These are phyloP conservation scores for Boleophthalmus pectinirostris DNA, from an alignment of 2,113 vertebrate species.

Conservation along the genomic window DNA sequence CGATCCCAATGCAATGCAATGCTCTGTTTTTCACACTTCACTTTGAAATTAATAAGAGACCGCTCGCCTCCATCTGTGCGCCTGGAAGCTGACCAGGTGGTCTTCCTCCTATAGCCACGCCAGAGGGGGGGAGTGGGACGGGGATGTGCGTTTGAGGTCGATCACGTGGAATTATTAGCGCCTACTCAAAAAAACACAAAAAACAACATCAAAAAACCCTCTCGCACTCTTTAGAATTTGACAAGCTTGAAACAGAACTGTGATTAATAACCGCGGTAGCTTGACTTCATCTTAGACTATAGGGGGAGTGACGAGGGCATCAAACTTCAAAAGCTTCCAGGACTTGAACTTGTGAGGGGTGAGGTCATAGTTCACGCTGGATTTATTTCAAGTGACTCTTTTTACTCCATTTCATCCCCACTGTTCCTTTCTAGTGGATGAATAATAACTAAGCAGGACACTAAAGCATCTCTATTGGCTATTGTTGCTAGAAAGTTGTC, in stretches of 20 bases:
- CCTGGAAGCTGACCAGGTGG: slow-evolving; percentile 64
- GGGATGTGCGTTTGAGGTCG: slow-evolving; percentile 21
- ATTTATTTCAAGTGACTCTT: slow-evolving; percentile 23
- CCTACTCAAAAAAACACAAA: slow-evolving; percentile 22
- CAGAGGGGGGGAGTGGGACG: slow-evolving; percentile 23
- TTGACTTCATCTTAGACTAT: slow-evolving; percentile 29
- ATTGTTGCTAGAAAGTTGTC: slow-evolving; percentile 14
- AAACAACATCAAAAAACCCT: slow-evolving; percentile 24
- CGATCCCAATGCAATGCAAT: slow-evolving; percentile 10
- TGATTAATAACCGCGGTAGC: slow-evolving; percentile 45
- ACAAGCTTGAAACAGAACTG: slow-evolving; percentile 18
- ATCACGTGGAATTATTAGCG: slow-evolving; percentile 27
- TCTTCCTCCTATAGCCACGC: slow-evolving; percentile 44
- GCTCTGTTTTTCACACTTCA: slow-evolving; percentile 40
- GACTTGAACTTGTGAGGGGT: slow-evolving; percentile 29
- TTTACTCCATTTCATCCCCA: slow-evolving; percentile 24
- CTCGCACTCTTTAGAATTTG: slow-evolving; percentile 32
- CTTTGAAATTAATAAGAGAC: slow-evolving; percentile 46
- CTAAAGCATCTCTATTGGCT: neutral
- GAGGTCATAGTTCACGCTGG: slow-evolving; percentile 40
- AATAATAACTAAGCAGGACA: slow-evolving; percentile 23
- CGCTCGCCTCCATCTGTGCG: slow-evolving; percentile 53
- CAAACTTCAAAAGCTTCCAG: slow-evolving; percentile 19
- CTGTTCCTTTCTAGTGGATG: slow-evolving; percentile 14
- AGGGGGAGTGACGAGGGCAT: slow-evolving; percentile 7